These are phyloP conservation scores for Cybosia mesomella DNA, from an alignment of 2,888 invertebrate species.

Conservation along the genomic window DNA sequence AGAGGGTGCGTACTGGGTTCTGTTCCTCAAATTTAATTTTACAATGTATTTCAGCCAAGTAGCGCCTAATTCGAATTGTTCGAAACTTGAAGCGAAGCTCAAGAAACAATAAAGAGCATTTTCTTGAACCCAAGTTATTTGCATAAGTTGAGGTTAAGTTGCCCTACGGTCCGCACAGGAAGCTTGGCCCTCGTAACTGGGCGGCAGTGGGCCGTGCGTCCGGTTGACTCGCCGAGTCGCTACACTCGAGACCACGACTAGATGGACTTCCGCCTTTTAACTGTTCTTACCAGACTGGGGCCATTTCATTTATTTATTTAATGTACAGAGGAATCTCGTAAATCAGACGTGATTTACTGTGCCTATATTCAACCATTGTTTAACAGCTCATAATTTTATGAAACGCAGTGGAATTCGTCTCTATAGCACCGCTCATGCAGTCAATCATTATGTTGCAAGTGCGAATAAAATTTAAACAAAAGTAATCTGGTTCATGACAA, in stretches of 20 bases:
- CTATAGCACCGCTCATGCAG: neutral
- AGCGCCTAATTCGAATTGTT: neutral
- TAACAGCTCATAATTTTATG: conserved; percentile 25
- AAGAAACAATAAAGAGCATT: conserved; percentile 30
- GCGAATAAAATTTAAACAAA: too few species aligned
- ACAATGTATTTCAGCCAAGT: neutral
- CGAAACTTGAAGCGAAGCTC: neutral
- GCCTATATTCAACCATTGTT: conserved; percentile 37
- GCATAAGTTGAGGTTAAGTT: conserved; percentile 59
- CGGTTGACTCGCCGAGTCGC: conserved; percentile 62
- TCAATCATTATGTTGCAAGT: too few species aligned
- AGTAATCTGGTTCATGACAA: neutral
- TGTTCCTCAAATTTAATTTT: neutral
- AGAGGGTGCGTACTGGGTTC: neutral
- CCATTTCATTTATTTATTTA: conserved; percentile 46
- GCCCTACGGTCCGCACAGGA: conserved; percentile 65
- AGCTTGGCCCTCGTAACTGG: conserved; percentile 68
- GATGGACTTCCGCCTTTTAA: conserved; percentile 84
- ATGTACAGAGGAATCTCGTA: conserved; percentile 41
- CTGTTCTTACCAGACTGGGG: conserved; percentile 59
- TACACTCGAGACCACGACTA: conserved; percentile 63
- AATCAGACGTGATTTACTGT: conserved; percentile 53
- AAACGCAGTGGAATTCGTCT: conserved; percentile 26
- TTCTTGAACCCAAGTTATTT: conserved; percentile 51
- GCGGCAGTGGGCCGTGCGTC: conserved; percentile 74